Evolutionary conservation across 2,888 invertebrate genomes (phyloP).

Genomic region (Drosophila pullipes): DNA sequence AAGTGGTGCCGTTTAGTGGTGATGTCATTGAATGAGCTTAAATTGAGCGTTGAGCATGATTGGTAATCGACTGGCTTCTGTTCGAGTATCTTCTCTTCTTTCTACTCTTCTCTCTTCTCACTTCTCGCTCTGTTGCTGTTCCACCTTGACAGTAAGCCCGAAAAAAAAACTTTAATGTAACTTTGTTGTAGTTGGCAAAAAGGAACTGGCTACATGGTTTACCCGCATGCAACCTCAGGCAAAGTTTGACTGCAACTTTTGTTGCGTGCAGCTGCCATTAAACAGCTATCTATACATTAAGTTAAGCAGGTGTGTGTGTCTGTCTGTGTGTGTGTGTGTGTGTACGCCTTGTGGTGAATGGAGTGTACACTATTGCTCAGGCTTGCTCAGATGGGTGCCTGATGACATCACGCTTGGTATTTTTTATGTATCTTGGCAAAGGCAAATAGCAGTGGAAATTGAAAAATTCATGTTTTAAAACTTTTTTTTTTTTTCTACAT

Average conservation of each 20-base stretch:
- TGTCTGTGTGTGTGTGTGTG: neutral
- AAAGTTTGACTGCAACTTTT: conserved; percentile 61
- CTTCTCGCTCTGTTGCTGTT: neutral
- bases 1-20: conserved; percentile 38
- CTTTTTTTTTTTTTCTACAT: too few relatives aligned
- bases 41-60: conserved; percentile 45
- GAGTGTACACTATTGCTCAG: conserved; percentile 1
- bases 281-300: conserved; percentile 62
- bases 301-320: conserved; percentile 41
- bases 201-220: conserved; percentile 17
- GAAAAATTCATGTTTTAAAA: conserved; percentile 22
- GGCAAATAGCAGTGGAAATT: conserved; percentile 59
- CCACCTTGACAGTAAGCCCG: conserved; percentile 9
- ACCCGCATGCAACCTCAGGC: conserved; percentile 29
- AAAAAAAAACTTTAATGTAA: conserved; percentile 49
- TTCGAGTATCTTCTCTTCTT: neutral
- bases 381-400: conserved; percentile 26
- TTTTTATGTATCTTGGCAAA: conserved; percentile 15
- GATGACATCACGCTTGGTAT: conserved; percentile 48
- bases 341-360: neutral
- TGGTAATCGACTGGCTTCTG: conserved; percentile 40
- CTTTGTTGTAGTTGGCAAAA: conserved; percentile 44
- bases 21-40: conserved; percentile 55
- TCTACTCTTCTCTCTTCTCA: neutral
- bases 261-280: conserved; percentile 63